A percentile compares a stretch with the other conserved stretches of the same genome.
phyloP scores from a whole-genome alignment of 2,113 vertebrate genomes.

The Archilochus colubris region DNA sequence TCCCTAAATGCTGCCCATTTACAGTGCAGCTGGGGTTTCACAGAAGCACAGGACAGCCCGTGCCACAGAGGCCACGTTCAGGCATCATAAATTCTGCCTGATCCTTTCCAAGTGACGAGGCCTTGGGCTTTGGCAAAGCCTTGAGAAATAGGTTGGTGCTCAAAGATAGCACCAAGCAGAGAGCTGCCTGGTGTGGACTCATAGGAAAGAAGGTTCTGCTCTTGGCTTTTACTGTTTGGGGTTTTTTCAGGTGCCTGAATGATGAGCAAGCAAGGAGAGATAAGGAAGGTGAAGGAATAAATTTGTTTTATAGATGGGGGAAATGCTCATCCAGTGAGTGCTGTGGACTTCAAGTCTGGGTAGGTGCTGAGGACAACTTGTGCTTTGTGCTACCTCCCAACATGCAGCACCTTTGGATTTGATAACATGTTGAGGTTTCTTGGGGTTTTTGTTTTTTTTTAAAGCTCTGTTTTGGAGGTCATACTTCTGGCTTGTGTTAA shows the following conservation, averaged over 20 bases:
- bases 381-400: neutral
- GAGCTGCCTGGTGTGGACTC: rapidly evolving
- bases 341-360: neutral
- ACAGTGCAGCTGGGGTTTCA: rapidly evolving
- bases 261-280: neutral
- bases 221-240: neutral
- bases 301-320: neutral
- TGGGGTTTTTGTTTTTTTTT: neutral
- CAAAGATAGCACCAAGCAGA: neutral
- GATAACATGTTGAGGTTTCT: neutral
- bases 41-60: neutral
- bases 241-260: neutral
- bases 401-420: neutral
- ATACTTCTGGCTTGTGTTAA: rapidly evolving
- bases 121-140: neutral
- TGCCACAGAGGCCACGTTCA: neutral
- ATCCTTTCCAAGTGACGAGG: neutral
- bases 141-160: neutral
- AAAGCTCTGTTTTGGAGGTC: neutral
- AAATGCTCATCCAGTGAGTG: rapidly evolving
- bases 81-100: neutral
- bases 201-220: neutral
- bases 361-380: rapidly evolving
- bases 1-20: neutral
- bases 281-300: neutral